Conservation (phyloP, 2,888 invertebrate species). For the Aethes cnicana region DNA sequence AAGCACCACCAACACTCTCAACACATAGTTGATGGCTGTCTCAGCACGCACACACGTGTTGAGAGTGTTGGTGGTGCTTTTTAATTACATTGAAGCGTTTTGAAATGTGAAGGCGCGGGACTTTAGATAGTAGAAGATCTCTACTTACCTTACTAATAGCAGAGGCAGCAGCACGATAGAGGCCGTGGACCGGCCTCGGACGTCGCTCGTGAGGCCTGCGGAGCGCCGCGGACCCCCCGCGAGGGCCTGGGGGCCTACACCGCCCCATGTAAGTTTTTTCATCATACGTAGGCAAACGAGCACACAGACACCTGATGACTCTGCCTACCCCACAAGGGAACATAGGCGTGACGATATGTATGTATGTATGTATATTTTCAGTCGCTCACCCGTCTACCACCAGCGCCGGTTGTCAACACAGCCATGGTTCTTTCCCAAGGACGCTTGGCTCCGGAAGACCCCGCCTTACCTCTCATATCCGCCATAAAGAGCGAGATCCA, state of each 20-base stretch:
- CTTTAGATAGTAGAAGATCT: too few species aligned
- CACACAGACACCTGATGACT: too few species aligned
- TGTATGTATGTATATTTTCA: slow-evolving; percentile 29
- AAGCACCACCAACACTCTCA: too few species aligned
- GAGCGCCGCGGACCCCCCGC: slow-evolving; percentile 53
- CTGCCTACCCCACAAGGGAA: too few species aligned
- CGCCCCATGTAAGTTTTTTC: slow-evolving; percentile 49
- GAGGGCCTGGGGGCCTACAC: slow-evolving; percentile 61
- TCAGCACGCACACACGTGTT: too few species aligned
- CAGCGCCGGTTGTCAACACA: slow-evolving; percentile 53
- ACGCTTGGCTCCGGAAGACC: slow-evolving; percentile 84
- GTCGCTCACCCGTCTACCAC: slow-evolving; percentile 35
- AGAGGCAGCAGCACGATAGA: slow-evolving; percentile 19
- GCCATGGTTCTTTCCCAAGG: slow-evolving; percentile 81
- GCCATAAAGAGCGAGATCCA: slow-evolving; percentile 90
- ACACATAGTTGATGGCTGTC: too few species aligned
- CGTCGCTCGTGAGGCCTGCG: slow-evolving; percentile 47
- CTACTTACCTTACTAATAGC: slow-evolving; percentile 9
- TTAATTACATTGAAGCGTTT: too few species aligned
- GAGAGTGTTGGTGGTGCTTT: too few species aligned
- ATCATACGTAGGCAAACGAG: too few species aligned
- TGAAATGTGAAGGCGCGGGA: too few species aligned
- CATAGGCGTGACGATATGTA: too few species aligned
- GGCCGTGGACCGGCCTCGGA: slow-evolving; percentile 50
- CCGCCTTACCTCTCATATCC: slow-evolving; percentile 91